Conservation (phyloP, 37 sponge, comb jelly and placozoan genomes). For the Cladorhizidae sp. region DNA sequence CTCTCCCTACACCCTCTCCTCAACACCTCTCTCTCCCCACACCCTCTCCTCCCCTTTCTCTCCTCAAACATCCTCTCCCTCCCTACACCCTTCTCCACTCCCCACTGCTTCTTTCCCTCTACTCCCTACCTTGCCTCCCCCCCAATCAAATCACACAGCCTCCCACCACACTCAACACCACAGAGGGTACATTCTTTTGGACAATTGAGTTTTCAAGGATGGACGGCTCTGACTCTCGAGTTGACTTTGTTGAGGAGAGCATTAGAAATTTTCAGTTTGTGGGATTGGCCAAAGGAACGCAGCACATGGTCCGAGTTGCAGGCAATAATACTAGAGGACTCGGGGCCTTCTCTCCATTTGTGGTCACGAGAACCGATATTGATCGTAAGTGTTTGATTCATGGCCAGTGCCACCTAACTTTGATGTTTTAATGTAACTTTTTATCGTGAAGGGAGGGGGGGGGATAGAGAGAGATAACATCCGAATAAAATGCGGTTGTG, state of each 20-base stretch:
- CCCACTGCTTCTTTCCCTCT: background rate
- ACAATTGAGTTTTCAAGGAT: background rate
- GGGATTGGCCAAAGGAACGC: background rate
- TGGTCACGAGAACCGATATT: background rate
- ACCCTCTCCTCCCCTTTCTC: background rate
- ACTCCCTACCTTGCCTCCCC: background rate
- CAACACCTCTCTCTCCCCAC: background rate
- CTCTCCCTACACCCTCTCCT: background rate
- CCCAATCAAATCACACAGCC: background rate
- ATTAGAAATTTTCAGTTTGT: background rate
- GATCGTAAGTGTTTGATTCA: conserved; percentile 30
- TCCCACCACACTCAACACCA: background rate
- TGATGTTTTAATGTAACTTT: too few relatives aligned
- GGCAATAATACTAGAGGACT: conserved; percentile 2
- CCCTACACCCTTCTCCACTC: background rate
- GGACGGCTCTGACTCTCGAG: background rate
- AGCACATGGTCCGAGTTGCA: conserved; percentile 3
- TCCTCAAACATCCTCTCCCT: background rate
- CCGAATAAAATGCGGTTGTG: too few relatives aligned
- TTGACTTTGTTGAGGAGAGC: background rate
- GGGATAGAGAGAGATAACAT: too few relatives aligned
- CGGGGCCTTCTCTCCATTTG: background rate
- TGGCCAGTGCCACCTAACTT: too few relatives aligned
- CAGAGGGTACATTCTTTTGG: background rate
- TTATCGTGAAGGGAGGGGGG: too few relatives aligned